Evolutionary conservation across 2,797 vertebrate genomes (phyloP).

Genomic region (Meriones psammophilus): DNA sequence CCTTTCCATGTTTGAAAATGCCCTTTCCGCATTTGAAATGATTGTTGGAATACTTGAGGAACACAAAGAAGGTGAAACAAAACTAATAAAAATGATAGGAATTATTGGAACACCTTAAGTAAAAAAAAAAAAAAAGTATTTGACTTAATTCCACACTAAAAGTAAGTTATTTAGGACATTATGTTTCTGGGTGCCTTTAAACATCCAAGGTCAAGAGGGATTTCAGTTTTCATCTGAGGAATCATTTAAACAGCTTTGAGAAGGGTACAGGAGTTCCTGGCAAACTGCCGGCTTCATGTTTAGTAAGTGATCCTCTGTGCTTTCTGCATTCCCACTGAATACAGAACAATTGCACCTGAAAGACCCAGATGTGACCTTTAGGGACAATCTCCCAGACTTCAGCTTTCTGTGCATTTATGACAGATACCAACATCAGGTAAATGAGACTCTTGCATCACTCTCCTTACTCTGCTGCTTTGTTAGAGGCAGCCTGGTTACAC

Average conservation of each 20-base stretch:
- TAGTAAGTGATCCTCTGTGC: not conserved
- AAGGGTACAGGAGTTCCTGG: not conserved
- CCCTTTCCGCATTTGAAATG: not conserved
- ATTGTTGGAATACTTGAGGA: not conserved
- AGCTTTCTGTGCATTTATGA: constrained; percentile 30
- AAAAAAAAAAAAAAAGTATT: not conserved
- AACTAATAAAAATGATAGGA: not conserved
- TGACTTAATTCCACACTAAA: not conserved
- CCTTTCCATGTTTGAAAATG: not conserved
- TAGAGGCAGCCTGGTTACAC: constrained; percentile 11
- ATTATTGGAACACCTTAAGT: constrained; percentile 34
- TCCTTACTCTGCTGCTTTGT: not conserved
- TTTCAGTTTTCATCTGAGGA: constrained; percentile 28
- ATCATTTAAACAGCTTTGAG: not conserved
- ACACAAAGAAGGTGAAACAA: not conserved
- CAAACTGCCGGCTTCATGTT: not conserved
- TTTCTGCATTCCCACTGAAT: not conserved
- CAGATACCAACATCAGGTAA: not conserved
- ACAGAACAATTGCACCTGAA: not conserved
- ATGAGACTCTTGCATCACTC: not conserved
- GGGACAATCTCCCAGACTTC: constrained; percentile 46
- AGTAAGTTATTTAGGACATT: not conserved
- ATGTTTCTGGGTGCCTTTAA: constrained; percentile 39
- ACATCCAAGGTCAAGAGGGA: not conserved
- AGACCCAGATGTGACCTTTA: constrained; percentile 7